Evolutionary conservation across 2,888 invertebrate species (phyloP).

Genomic region (Plutella xylostella): DNA sequence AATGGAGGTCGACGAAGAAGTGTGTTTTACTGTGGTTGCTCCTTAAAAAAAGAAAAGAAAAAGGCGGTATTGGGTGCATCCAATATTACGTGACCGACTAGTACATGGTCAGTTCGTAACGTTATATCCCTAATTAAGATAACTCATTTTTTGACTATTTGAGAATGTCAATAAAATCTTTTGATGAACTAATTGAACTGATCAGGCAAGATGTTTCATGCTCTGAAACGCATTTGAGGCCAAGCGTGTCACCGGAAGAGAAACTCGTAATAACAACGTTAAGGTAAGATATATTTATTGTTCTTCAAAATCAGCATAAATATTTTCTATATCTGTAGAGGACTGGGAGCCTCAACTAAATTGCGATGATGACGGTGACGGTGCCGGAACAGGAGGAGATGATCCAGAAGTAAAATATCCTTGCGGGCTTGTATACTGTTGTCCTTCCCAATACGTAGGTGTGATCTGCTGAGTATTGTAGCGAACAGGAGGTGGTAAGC

Average conservation of each 20-base stretch:
- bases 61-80: slow-evolving; percentile 4
- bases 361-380: slow-evolving; percentile 16
- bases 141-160: slow-evolving; percentile 26
- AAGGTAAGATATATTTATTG: slow-evolving; percentile 23
- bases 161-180: slow-evolving; percentile 27
- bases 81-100: slow-evolving; percentile 2
- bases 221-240: slow-evolving; percentile 19
- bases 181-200: slow-evolving; percentile 25
- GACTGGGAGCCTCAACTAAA: slow-evolving; percentile 17
- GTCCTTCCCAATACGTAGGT: slow-evolving; percentile 18
- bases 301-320: slow-evolving; percentile 19
- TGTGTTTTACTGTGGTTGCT: slow-evolving; percentile 16
- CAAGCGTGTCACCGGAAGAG: slow-evolving; percentile 22
- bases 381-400: slow-evolving; percentile 19
- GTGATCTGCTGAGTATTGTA: slow-evolving; percentile 21
- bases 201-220: slow-evolving; percentile 23
- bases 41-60: slow-evolving; percentile 4
- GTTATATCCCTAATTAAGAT: slow-evolving; percentile 27
- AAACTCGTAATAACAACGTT: slow-evolving; percentile 23
- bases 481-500: slow-evolving; percentile 16
- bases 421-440: slow-evolving; percentile 19
- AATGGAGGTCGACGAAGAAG: slow-evolving; percentile 23
- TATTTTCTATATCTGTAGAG: slow-evolving; percentile 18
- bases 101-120: slow-evolving; percentile 24
- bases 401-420: slow-evolving; percentile 22